Conservation (phyloP, 1,140 invertebrate species). For the Zaprionus davidi region DNA sequence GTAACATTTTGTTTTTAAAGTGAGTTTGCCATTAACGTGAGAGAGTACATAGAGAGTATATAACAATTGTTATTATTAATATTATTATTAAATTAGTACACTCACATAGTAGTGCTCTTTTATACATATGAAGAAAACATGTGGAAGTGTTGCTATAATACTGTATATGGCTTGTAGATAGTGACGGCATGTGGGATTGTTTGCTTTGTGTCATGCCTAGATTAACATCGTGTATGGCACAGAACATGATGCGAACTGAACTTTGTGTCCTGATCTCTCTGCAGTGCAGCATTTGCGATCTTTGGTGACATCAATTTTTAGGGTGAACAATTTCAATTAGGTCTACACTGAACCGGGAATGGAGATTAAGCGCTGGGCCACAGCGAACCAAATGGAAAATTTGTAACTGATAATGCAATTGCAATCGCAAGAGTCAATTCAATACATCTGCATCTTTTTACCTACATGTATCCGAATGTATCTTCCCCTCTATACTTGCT, state of each 20-base stretch:
- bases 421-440: not conserved
- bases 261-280: conserved; percentile 49
- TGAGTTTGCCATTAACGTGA: no score
- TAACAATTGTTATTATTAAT: not conserved
- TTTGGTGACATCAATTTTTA: conserved; percentile 61
- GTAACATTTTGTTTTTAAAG: not conserved
- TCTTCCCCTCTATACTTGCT: not conserved
- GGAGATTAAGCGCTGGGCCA: conserved; percentile 43
- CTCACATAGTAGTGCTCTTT: not conserved
- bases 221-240: conserved; percentile 33
- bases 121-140: not conserved
- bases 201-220: conserved; percentile 22
- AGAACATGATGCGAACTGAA: conserved; percentile 30
- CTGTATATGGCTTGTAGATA: conserved; percentile 27
- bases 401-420: conserved; percentile 41
- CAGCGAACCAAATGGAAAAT: conserved; percentile 31
- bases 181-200: conserved; percentile 34
- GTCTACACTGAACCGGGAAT: conserved; percentile 48
- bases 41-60: no score
- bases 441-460: not conserved
- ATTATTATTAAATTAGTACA: not conserved
- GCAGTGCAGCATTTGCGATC: conserved; percentile 40
- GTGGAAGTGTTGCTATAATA: not conserved
- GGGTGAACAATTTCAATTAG: conserved; percentile 62
- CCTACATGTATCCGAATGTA: not conserved